Conservation (phyloP, 2,797 vertebrate species). For the Takifugu ocellatus region DNA sequence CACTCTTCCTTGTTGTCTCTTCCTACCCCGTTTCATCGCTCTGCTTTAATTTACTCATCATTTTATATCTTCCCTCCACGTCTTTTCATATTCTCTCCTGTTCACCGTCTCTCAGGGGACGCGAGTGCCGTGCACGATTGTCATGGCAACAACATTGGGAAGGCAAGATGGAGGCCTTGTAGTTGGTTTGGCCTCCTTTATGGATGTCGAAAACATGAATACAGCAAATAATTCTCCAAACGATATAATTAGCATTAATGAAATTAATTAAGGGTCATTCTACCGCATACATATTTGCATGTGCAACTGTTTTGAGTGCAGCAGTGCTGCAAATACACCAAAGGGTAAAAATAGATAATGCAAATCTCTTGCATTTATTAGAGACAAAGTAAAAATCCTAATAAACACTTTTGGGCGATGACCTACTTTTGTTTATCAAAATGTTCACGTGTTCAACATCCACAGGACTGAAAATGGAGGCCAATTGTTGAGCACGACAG, state of each 20-base stretch:
- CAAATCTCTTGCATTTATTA: background rate
- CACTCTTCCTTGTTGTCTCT: background rate
- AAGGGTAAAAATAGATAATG: constrained; percentile 6
- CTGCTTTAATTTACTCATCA: constrained; percentile 22
- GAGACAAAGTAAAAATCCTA: too few relatives aligned
- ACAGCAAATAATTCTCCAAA: constrained; percentile 41
- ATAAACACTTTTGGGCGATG: background rate
- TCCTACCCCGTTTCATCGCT: constrained; percentile 28
- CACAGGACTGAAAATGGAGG: constrained; percentile 3
- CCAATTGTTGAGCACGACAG: constrained; percentile 10
- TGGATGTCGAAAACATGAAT: constrained; percentile 25
- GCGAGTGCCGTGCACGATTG: constrained; percentile 67
- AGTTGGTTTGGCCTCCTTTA: constrained; percentile 57
- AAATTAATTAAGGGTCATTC: constrained; percentile 1
- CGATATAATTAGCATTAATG: background rate
- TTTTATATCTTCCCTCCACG: constrained; percentile 19
- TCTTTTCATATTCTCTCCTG: constrained; percentile 45
- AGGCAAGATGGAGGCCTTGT: constrained; percentile 73
- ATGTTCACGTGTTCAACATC: constrained; percentile 2
- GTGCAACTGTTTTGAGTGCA: background rate
- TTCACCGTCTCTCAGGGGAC: constrained; percentile 58
- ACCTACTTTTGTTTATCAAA: background rate
- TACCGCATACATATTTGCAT: background rate
- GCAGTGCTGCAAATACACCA: background rate
- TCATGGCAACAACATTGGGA: constrained; percentile 76